Percentiles rank a stretch among this genome's conserved stretches.
These are phyloP conservation scores for Cotesia vestalis DNA, from an alignment of 1,140 invertebrate genomes.

Conservation along the genomic window DNA sequence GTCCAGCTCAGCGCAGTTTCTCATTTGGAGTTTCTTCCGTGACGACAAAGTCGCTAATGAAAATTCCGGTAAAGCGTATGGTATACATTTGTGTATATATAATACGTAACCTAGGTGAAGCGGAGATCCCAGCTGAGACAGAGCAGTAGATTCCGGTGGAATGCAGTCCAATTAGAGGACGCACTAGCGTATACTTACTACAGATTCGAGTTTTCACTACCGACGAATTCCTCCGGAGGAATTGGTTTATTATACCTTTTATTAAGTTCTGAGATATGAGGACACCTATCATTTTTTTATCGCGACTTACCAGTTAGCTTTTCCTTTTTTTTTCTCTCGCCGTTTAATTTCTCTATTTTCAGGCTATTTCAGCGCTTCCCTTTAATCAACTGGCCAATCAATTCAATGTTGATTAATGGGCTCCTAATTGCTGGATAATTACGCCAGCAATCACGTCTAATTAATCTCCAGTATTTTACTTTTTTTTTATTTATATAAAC, in stretches of 20 bases:
- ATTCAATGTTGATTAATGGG: slow-evolving; percentile 59
- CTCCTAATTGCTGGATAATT: slow-evolving; percentile 58
- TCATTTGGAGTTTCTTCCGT: slow-evolving; percentile 47
- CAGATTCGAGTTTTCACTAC: slow-evolving; percentile 10
- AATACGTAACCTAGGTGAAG: slow-evolving; percentile 26
- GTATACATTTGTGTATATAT: too few species aligned
- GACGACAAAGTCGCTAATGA: slow-evolving; percentile 62
- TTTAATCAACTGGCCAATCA: slow-evolving; percentile 55
- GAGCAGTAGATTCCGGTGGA: slow-evolving; percentile 44
- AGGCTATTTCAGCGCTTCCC: slow-evolving; percentile 7
- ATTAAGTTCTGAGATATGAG: slow-evolving; percentile 44
- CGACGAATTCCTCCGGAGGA: slow-evolving; percentile 32
- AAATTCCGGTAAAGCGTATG: slow-evolving; percentile 56
- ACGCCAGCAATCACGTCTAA: slow-evolving; percentile 48
- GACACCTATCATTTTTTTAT: slow-evolving; percentile 1
- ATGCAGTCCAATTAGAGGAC: slow-evolving; percentile 61
- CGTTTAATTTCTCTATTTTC: slow-evolving; percentile 13
- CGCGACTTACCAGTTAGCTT: neutral
- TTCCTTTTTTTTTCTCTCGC: slow-evolving; percentile 22
- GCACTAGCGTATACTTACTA: slow-evolving; percentile 29
- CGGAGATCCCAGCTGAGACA: slow-evolving; percentile 10
- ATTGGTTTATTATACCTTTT: slow-evolving; percentile 53
- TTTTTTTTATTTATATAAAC: slow-evolving; percentile 5
- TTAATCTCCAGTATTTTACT: slow-evolving; percentile 1
- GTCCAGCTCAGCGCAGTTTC: too few species aligned